These are phyloP conservation scores for Dendrolimus houi DNA, from an alignment of 2,888 invertebrate species.

Conservation along the genomic window DNA sequence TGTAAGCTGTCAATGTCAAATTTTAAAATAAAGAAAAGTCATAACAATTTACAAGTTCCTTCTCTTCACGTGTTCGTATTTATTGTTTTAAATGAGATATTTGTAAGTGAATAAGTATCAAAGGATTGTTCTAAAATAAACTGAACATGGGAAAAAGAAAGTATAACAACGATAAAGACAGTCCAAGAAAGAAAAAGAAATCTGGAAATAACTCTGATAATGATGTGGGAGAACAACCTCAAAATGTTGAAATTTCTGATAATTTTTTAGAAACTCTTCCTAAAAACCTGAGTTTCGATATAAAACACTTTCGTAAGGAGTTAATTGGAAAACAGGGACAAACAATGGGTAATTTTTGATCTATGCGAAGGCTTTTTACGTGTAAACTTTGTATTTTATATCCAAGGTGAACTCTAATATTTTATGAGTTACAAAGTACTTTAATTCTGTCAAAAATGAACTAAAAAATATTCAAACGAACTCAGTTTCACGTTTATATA, in stretches of 20 bases:
- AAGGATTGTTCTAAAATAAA: slow-evolving; percentile 1
- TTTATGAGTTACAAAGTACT: no score
- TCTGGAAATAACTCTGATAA: slow-evolving; percentile 21
- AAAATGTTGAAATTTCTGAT: slow-evolving; percentile 20
- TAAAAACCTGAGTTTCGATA: slow-evolving; percentile 58
- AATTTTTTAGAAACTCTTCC: slow-evolving; percentile 12
- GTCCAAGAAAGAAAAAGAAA: slow-evolving; percentile 33
- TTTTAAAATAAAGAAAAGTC: neutral
- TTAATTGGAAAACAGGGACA: slow-evolving; percentile 68
- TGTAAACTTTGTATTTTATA: no score
- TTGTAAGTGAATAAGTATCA: neutral
- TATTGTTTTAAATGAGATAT: slow-evolving; percentile 1
- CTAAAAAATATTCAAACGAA: no score
- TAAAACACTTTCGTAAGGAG: slow-evolving; percentile 77
- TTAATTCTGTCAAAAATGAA: no score
- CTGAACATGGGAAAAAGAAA: slow-evolving; percentile 56
- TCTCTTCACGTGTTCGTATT: slow-evolving; percentile 24
- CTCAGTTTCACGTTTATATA: no score
- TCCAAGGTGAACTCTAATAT: no score
- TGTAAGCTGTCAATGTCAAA: neutral
- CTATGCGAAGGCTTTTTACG: no score
- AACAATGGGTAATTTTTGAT: slow-evolving; percentile 61
- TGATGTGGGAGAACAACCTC: slow-evolving; percentile 34
- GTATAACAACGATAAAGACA: slow-evolving; percentile 32
- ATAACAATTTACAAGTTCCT: neutral